A percentile compares a stretch with the other conserved stretches of the same genome.
phyloP scores from a whole-genome alignment of 2,888 invertebrate genomes.

The Andrena chrysosceles region DNA sequence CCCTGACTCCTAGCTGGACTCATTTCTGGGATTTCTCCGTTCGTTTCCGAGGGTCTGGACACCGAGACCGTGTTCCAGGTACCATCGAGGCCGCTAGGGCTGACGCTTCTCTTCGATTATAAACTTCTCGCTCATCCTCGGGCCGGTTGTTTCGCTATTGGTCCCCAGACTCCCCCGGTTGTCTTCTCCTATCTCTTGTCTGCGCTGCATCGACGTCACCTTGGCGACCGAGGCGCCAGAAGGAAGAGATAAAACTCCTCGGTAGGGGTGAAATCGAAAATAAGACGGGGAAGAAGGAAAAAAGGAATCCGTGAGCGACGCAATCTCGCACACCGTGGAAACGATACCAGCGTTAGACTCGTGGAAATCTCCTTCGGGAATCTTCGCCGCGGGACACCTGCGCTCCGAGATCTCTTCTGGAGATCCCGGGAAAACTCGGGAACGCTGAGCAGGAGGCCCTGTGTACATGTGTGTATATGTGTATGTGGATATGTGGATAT shows the following conservation, averaged over 20 bases:
- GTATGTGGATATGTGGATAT: not conserved
- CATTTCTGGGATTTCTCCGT: slow-evolving; percentile 9
- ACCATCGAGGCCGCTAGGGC: not conserved
- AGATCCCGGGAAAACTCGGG: slow-evolving; percentile 44
- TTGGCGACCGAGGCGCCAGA: slow-evolving; percentile 31
- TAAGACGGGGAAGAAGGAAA: slow-evolving; percentile 23
- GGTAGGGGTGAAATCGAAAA: slow-evolving; percentile 49
- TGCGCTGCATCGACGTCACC: slow-evolving; percentile 53
- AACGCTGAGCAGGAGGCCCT: slow-evolving; percentile 43
- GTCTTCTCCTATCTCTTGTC: slow-evolving; percentile 50
- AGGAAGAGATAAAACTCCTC: slow-evolving; percentile 34
- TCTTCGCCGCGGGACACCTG: slow-evolving; percentile 76
- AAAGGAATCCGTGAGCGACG: slow-evolving; percentile 57
- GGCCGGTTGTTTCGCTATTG: slow-evolving; percentile 39
- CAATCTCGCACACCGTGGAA: slow-evolving; percentile 73
- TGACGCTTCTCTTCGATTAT: slow-evolving; percentile 36
- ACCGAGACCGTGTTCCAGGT: not conserved
- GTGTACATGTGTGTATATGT: not conserved
- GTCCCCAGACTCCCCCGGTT: slow-evolving; percentile 39
- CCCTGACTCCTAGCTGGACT: slow-evolving; percentile 1
- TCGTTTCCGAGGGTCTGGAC: not conserved
- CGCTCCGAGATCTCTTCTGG: slow-evolving; percentile 65
- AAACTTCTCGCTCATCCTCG: slow-evolving; percentile 14
- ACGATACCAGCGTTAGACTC: slow-evolving; percentile 71
- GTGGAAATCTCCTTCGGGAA: slow-evolving; percentile 75